Percentiles rank a stretch among this genome's conserved stretches.
Conservation (phyloP, 2,113 vertebrate species). For the Cnemophilus loriae region DNA sequence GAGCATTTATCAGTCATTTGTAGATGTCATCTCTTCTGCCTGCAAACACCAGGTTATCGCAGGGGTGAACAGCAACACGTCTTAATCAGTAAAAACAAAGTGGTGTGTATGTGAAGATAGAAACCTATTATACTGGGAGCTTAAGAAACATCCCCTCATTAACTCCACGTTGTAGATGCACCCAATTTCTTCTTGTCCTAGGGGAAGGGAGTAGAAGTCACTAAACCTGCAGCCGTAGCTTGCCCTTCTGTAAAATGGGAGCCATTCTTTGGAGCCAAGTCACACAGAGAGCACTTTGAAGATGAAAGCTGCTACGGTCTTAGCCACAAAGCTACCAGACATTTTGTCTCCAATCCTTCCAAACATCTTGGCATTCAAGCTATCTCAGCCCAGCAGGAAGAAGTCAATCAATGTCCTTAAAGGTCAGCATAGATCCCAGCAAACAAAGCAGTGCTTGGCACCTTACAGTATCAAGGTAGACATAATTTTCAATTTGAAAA, state of each 20-base stretch:
- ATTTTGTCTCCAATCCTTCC: slow-evolving; percentile 1
- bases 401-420: neutral
- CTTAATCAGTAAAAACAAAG: neutral
- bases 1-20: neutral
- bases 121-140: neutral
- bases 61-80: rapidly evolving
- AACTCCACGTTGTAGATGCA: neutral
- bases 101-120: neutral
- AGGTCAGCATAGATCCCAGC: neutral
- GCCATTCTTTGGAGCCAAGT: slow-evolving; percentile 20
- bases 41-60: neutral
- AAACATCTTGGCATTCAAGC: neutral
- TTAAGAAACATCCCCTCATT: neutral
- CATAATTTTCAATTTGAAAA: neutral
- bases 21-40: neutral
- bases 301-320: slow-evolving; percentile 25
- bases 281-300: neutral
- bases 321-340: slow-evolving; percentile 31
- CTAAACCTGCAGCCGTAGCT: neutral
- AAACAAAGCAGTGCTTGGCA: neutral
- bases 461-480: neutral
- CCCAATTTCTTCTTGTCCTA: slow-evolving; percentile 4
- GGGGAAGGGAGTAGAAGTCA: slow-evolving; percentile 7
- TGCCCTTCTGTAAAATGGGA: neutral
- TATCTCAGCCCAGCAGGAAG: neutral